These are phyloP conservation scores for Drosophila silvestris DNA, from an alignment of 2,888 invertebrate genomes.

Conservation along the genomic window DNA sequence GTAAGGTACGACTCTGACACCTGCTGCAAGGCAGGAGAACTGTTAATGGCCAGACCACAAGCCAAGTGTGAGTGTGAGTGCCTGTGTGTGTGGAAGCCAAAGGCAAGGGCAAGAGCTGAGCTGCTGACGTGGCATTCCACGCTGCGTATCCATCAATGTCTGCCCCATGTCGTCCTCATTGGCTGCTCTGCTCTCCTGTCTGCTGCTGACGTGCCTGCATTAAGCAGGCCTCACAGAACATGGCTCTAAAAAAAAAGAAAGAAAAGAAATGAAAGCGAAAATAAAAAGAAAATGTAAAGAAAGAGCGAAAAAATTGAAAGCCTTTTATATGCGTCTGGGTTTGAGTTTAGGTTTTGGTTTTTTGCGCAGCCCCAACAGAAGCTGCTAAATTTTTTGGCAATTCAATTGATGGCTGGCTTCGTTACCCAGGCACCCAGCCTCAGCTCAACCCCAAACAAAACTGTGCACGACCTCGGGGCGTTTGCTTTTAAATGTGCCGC, in stretches of 20 bases:
- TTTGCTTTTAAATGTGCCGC: slow-evolving; percentile 75
- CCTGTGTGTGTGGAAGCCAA: slow-evolving; percentile 15
- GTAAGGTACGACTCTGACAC: slow-evolving; percentile 62
- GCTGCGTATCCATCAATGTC: slow-evolving; percentile 78
- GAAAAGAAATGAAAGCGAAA: slow-evolving; percentile 10
- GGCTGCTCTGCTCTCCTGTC: slow-evolving; percentile 30
- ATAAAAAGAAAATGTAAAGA: slow-evolving; percentile 6
- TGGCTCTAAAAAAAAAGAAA: slow-evolving; percentile 22
- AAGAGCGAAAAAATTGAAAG: slow-evolving; percentile 64
- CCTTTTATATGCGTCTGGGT: slow-evolving; percentile 63
- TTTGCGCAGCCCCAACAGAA: slow-evolving; percentile 45
- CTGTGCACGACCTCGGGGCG: slow-evolving; percentile 65
- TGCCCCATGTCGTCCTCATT: slow-evolving; percentile 60
- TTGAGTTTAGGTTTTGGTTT: slow-evolving; percentile 7
- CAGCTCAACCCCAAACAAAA: slow-evolving; percentile 39
- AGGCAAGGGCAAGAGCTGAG: slow-evolving; percentile 33
- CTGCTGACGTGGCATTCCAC: slow-evolving; percentile 74
- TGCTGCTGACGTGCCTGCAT: slow-evolving; percentile 76
- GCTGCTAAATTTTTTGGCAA: slow-evolving; percentile 75
- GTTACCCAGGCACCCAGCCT: slow-evolving; percentile 20
- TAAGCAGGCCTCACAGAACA: slow-evolving; percentile 57
- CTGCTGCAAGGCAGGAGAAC: slow-evolving; percentile 35
- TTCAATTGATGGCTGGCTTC: slow-evolving; percentile 64
- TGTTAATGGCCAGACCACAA: slow-evolving; percentile 59
- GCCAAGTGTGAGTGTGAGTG: slow-evolving; percentile 36